Percentiles rank a stretch among this genome's conserved stretches.
These are phyloP conservation scores for Aradophagus sp. DNA, from an alignment of 1,140 invertebrate genomes.

Conservation along the genomic window DNA sequence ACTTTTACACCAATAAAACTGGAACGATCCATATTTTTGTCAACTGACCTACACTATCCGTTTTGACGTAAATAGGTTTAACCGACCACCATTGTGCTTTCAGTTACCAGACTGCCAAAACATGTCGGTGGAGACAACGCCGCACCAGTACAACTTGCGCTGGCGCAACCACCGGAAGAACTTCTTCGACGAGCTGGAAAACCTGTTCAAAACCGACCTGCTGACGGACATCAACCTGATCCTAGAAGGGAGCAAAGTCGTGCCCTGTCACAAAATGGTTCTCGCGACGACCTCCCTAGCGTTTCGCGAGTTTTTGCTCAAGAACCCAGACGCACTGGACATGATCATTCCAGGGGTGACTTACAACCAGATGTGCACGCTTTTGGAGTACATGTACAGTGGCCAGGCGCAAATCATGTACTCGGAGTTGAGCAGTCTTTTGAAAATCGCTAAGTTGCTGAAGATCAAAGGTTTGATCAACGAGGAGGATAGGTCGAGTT, in stretches of 20 bases:
- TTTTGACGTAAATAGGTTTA: no score
- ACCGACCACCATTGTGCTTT: no score
- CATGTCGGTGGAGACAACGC: slow-evolving; percentile 35
- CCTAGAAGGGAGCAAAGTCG: slow-evolving; percentile 15
- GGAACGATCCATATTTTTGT: no score
- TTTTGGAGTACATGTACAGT: slow-evolving; percentile 50
- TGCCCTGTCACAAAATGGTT: slow-evolving; percentile 47
- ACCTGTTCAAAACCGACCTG: slow-evolving; percentile 33
- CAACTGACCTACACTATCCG: no score
- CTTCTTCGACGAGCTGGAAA: slow-evolving; percentile 24
- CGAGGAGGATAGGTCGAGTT: slow-evolving; percentile 12
- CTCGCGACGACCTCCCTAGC: slow-evolving; percentile 23
- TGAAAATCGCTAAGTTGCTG: slow-evolving; percentile 22
- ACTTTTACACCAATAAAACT: no score
- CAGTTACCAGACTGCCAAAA: slow-evolving; percentile 4
- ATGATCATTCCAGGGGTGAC: slow-evolving; percentile 26
- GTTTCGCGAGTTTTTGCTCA: slow-evolving; percentile 30
- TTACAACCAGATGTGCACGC: slow-evolving; percentile 27
- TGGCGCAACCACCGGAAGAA: slow-evolving; percentile 34
- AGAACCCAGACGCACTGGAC: slow-evolving; percentile 22
- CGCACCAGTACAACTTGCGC: slow-evolving; percentile 22
- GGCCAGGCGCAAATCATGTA: slow-evolving; percentile 31
- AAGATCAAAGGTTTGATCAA: slow-evolving; percentile 42
- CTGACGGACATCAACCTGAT: slow-evolving; percentile 48
- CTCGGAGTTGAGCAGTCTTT: slow-evolving; percentile 13